These are phyloP conservation scores for Berghia stephanieae DNA, from an alignment of 1,140 invertebrate genomes.

Conservation along the genomic window DNA sequence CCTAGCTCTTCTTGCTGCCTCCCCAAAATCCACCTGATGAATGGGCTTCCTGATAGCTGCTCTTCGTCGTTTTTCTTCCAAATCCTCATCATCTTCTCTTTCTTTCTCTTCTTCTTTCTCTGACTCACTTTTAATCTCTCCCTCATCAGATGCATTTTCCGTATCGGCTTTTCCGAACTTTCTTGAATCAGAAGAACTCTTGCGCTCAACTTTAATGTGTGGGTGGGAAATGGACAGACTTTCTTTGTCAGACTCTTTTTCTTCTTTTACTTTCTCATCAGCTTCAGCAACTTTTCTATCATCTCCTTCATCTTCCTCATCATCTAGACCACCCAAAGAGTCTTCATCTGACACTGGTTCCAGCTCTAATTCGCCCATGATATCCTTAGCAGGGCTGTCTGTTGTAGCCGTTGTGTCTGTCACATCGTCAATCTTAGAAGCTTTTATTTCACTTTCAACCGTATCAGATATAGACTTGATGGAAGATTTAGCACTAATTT, in stretches of 20 bases:
- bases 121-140: conserved; percentile 26
- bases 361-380: conserved; percentile 35
- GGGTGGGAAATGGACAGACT: too few relatives aligned
- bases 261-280: too few relatives aligned
- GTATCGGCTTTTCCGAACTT: background rate
- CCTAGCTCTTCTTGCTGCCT: conserved; percentile 38
- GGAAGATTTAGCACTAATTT: too few relatives aligned
- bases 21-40: conserved; percentile 44
- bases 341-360: conserved; percentile 38
- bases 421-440: too few relatives aligned
- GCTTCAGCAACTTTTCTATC: background rate
- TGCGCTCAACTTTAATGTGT: too few relatives aligned
- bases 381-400: too few relatives aligned
- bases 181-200: too few relatives aligned
- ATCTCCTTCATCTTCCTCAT: conserved; percentile 28
- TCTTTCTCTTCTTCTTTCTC: background rate
- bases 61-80: conserved; percentile 11
- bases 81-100: conserved; percentile 27
- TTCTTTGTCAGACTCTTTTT: conserved; percentile 13
- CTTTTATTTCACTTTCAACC: too few relatives aligned
- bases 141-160: conserved; percentile 28
- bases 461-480: too few relatives aligned
- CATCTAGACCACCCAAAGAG: conserved; percentile 6
- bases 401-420: too few relatives aligned
- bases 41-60: conserved; percentile 28